Conservation (phyloP, 2,888 invertebrate species). For the Hydraecia micacea region DNA sequence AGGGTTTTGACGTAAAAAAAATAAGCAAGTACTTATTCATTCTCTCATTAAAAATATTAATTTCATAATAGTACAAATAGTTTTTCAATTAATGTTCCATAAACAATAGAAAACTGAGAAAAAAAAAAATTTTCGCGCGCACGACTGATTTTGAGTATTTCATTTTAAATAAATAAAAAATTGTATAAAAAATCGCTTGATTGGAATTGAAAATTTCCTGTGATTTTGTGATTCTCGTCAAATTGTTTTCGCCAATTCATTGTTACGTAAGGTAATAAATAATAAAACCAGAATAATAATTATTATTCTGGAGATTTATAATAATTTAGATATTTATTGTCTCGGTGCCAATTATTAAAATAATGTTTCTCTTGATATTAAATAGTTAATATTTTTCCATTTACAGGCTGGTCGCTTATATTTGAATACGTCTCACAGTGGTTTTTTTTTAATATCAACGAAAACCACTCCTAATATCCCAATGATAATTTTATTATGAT, state of each 20-base stretch:
- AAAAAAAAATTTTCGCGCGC: constrained; percentile 65
- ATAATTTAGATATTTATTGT: constrained; percentile 72
- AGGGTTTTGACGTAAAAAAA: constrained; percentile 23
- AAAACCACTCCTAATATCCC: background rate
- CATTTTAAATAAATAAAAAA: constrained; percentile 62
- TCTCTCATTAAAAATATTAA: constrained; percentile 7
- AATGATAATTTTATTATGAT: background rate
- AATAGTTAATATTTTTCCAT: constrained; percentile 57
- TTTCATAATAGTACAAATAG: constrained; percentile 58
- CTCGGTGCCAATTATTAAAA: constrained; percentile 80
- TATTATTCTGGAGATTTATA: constrained; percentile 64
- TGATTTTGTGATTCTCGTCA: constrained; percentile 64
- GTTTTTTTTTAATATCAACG: background rate
- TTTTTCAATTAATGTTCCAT: constrained; percentile 35
- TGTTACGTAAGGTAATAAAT: constrained; percentile 63
- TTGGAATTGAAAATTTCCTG: constrained; percentile 71
- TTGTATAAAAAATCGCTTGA: constrained; percentile 63
- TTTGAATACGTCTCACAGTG: background rate
- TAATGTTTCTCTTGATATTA: constrained; percentile 69
- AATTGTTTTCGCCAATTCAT: constrained; percentile 68
- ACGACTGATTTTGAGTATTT: constrained; percentile 80
- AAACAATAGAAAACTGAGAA: constrained; percentile 71
- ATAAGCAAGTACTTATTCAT: constrained; percentile 31
- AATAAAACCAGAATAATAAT: constrained; percentile 55
- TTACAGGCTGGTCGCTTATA: constrained; percentile 55